Conservation (phyloP, 2,797 vertebrate genomes). For the Naso thynnoides region DNA sequence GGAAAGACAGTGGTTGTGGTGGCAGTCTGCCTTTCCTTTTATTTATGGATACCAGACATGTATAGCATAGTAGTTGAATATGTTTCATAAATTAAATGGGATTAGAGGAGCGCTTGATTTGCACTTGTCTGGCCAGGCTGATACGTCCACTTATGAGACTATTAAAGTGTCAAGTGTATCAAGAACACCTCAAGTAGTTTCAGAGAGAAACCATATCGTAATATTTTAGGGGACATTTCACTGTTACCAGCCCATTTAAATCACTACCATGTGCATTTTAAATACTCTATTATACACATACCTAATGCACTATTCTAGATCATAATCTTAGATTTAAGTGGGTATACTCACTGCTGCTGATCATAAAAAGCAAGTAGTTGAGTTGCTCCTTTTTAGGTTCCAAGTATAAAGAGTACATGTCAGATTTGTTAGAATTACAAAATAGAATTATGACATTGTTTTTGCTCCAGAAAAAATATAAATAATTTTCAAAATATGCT, state of each 20-base stretch:
- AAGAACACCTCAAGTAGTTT: conserved; percentile 43
- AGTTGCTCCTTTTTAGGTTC: background rate
- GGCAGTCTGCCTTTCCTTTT: conserved; percentile 24
- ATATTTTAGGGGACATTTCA: conserved; percentile 36
- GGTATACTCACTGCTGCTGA: background rate
- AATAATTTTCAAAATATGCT: background rate
- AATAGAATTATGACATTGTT: background rate
- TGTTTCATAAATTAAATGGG: conserved; percentile 44
- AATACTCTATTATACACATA: conserved; percentile 11
- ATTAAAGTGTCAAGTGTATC: conserved; percentile 52
- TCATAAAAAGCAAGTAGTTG: background rate
- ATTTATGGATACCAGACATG: conserved; percentile 44
- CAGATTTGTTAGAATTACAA: background rate
- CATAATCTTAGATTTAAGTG: background rate
- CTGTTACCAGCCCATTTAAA: conserved; percentile 26
- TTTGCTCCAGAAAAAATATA: background rate
- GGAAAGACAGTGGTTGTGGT: conserved; percentile 7
- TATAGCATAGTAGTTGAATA: conserved; percentile 15
- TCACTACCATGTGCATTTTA: conserved; percentile 17
- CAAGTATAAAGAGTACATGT: background rate
- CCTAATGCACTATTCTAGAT: background rate
- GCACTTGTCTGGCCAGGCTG: conserved; percentile 31
- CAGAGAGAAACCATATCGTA: conserved; percentile 25
- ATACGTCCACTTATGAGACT: conserved; percentile 45
- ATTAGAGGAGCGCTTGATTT: conserved; percentile 47